Conservation (phyloP, 2,888 invertebrate species). For the Pyrocoelia pectoralis region DNA sequence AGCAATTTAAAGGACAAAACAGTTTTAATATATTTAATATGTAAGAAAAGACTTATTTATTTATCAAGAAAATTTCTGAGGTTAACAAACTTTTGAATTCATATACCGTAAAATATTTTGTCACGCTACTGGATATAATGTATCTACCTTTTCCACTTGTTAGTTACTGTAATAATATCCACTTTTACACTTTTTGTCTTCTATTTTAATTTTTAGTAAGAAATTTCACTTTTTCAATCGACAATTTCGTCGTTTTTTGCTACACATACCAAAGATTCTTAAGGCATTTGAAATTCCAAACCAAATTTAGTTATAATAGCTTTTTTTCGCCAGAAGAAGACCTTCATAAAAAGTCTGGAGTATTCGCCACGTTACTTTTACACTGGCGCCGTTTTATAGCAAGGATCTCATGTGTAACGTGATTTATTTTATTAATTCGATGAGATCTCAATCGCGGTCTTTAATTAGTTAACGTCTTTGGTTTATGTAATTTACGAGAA, state of each 20-base stretch:
- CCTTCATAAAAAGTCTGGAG: constrained; percentile 1
- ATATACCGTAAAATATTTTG: constrained; percentile 35
- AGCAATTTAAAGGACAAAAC: constrained; percentile 3
- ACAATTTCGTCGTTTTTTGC: neutral
- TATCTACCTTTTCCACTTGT: constrained; percentile 13
- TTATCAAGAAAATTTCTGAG: constrained; percentile 21
- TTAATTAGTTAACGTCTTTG: constrained; percentile 31
- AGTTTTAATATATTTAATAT: constrained; percentile 9
- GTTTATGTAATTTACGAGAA: constrained; percentile 41
- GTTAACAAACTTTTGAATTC: constrained; percentile 33
- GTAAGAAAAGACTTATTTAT: constrained; percentile 11
- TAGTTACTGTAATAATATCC: constrained; percentile 17
- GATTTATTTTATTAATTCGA: constrained; percentile 36
- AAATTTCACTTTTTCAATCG: constrained; percentile 7
- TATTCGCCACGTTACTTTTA: constrained; percentile 19
- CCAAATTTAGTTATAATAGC: neutral
- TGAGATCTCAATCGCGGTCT: constrained; percentile 31
- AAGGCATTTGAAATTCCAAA: neutral
- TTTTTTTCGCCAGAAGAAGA: neutral
- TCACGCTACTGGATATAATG: constrained; percentile 29
- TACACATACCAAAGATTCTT: neutral
- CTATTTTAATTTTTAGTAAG: constrained; percentile 4
- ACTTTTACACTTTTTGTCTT: constrained; percentile 16
- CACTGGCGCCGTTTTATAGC: constrained; percentile 31
- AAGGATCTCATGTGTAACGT: constrained; percentile 23